Evolutionary conservation across 2,888 invertebrate genomes (phyloP), one percentile per base, ranked within the genome.

Genomic region (Ophioninae sp.): DNA sequence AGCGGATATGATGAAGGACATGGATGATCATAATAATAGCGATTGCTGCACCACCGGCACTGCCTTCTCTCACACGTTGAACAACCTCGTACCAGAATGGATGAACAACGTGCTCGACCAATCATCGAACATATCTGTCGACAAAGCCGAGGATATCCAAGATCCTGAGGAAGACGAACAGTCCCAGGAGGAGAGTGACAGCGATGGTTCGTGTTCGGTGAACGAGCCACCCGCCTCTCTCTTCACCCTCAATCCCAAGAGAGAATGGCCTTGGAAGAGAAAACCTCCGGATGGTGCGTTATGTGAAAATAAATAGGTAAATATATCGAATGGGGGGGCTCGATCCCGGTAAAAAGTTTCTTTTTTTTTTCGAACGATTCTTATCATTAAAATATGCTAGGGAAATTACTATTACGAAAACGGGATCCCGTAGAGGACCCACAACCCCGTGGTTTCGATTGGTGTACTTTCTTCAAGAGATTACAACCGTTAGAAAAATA

Each of bases 251-350:
- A 88, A 90, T 0, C 88, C 89, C 7, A 90, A 89, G 20, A 92
- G 94, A 6, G 91, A 92, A 30, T 93, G 92, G 91, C 94, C 94
- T 5, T 94, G 94, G 94, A 88, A 93, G 74, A 90, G 90, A 77
- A 87, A 83, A 17, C 73, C 81, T 9, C 7, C 44, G 6, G 22
- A 64, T 37, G 82, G 87, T 89, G 89, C 2, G 71, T 56, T 17
- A 23, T 5, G 22, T 30, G 6, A 10, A 39, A 56, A 59, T 72
- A 51, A 61, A 59, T 44, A 56, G 59, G 30, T 30, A 72, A 64
- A 51, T 20, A 61, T 37, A 37, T 37, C 51, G 17, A 51, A 51
- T 13, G 6, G 6, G 13, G 51, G 13, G 51, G 17, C 17, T 2
- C 51, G 17, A 30, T 30, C 30, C 51, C 51, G 2, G 13, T 13